Evolutionary conservation across 2,113 vertebrate genomes (phyloP), one percentile per base, ranked within the genome.

Genomic region (Thinocorus orbignyianus): DNA sequence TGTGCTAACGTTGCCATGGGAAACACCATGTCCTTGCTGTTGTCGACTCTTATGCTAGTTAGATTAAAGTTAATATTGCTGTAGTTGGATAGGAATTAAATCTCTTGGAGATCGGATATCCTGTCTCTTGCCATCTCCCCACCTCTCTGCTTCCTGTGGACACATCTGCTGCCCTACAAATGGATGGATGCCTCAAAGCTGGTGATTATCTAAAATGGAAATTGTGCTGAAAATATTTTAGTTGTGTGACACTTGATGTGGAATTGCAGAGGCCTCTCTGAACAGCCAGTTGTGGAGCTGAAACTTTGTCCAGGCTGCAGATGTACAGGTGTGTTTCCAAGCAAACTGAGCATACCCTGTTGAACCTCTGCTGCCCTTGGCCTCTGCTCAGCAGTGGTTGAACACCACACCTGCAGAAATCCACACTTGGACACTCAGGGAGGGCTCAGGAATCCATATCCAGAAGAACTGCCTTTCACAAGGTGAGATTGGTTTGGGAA

Each of bases 1-100:
- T 85, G 81, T 88, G 61, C 70, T 87, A 74, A 17, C 35, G 85
- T 90, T 95, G 69, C 87, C n/a, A 42, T 71, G 81, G 74, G 84
- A 61, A 78, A 91, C 37, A 10, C 76, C 14, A 2, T 42, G 70
- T 42, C 73, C 70, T 74, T 74, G 61, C 78, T 87, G 68, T 61
- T 88, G 3, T 23, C 0, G 0, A 15, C 57, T 94, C 18, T 82
- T n/a, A 17, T 2, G 1, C 20, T 48, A 44, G 25, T 3, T 71
- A 74, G 31, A 25, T 71, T 44, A 4, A n/a, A 66, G 22, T 58
- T 70, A 12, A 37, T 71, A 51, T 22, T 39, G 31, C 35, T 93
- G 57, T 15, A 3, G 54, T 58, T 49, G 8, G 17, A 57, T 60
- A 55, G 77, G 37, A 84, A 58, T 66, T 44, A 10, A 25, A 54